Conservation (phyloP, 2,797 vertebrate species). For the Pelochelys cantorii region DNA sequence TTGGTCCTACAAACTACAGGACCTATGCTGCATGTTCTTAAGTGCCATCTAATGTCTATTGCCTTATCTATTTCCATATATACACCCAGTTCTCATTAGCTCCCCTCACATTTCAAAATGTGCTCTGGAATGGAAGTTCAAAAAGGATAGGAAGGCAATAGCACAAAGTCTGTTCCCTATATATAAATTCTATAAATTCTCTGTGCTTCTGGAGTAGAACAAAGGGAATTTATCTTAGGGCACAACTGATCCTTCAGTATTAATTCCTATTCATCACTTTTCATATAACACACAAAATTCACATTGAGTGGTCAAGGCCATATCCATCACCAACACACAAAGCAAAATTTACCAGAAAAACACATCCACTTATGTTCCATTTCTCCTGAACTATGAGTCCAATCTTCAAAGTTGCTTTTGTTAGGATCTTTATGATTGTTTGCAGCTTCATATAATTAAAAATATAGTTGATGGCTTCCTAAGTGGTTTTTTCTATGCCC, state of each 20-base stretch:
- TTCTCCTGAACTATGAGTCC: not conserved
- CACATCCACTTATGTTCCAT: not conserved
- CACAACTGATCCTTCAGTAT: not conserved
- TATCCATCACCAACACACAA: not conserved
- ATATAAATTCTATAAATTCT: not conserved
- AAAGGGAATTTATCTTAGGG: not conserved
- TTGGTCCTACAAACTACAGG: not conserved
- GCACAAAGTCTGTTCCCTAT: not conserved
- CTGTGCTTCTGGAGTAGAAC: not conserved
- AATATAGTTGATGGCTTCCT: not conserved
- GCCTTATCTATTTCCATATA: not conserved
- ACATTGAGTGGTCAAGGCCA: not conserved
- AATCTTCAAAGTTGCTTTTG: not conserved
- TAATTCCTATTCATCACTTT: not conserved
- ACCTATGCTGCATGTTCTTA: not conserved
- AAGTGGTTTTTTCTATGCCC: not conserved
- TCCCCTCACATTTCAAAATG: not conserved
- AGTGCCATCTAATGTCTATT: not conserved
- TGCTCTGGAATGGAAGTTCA: not conserved
- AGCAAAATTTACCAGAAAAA: not conserved
- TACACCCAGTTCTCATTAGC: not conserved
- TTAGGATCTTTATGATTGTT: not conserved
- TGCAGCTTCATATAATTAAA: not conserved
- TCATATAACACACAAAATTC: not conserved
- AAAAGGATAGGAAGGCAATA: not conserved